These are phyloP conservation scores for Trematocara macrostoma DNA, from an alignment of 2,113 vertebrate genomes.

Conservation along the genomic window DNA sequence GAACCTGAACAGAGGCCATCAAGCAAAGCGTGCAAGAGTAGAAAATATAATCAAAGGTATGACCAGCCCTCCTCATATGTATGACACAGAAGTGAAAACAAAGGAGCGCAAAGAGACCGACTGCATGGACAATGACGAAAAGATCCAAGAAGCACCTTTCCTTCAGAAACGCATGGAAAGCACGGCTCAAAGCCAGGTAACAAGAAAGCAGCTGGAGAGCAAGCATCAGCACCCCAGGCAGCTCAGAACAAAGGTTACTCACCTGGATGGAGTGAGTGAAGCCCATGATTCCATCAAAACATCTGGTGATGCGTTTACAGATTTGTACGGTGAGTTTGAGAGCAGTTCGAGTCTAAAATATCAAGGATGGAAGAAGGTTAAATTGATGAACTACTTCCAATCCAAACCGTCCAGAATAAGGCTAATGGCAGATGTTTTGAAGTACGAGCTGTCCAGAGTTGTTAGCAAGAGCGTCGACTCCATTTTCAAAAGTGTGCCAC, in stretches of 20 bases:
- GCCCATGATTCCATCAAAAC: neutral
- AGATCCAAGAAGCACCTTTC: slow-evolving; percentile 63
- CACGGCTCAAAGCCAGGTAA: neutral
- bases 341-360: neutral
- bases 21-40: slow-evolving; percentile 85
- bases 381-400: slow-evolving; percentile 13
- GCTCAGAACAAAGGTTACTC: slow-evolving; percentile 74
- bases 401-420: slow-evolving; percentile 33
- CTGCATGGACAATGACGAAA: slow-evolving; percentile 55
- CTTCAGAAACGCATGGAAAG: slow-evolving; percentile 45
- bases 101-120: neutral
- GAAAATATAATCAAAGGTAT: slow-evolving; percentile 88
- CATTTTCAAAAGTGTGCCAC: slow-evolving; percentile 69
- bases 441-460: slow-evolving; percentile 77
- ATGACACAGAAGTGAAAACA: neutral
- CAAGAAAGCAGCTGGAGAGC: slow-evolving; percentile 69
- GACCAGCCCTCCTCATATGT: slow-evolving; percentile 56
- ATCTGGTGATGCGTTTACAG: neutral
- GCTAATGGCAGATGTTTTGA: slow-evolving; percentile 77
- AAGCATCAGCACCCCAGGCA: slow-evolving; percentile 73
- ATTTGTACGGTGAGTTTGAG: slow-evolving; percentile 1
- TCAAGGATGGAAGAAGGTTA: slow-evolving; percentile 28
- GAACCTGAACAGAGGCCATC: slow-evolving; percentile 62
- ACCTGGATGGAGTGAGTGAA: slow-evolving; percentile 34
- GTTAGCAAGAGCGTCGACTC: slow-evolving; percentile 80